Evolutionary conservation across 2,113 vertebrate species (phyloP), one percentile per base, ranked within the genome.

Genomic region (Neogobius melanostomus): DNA sequence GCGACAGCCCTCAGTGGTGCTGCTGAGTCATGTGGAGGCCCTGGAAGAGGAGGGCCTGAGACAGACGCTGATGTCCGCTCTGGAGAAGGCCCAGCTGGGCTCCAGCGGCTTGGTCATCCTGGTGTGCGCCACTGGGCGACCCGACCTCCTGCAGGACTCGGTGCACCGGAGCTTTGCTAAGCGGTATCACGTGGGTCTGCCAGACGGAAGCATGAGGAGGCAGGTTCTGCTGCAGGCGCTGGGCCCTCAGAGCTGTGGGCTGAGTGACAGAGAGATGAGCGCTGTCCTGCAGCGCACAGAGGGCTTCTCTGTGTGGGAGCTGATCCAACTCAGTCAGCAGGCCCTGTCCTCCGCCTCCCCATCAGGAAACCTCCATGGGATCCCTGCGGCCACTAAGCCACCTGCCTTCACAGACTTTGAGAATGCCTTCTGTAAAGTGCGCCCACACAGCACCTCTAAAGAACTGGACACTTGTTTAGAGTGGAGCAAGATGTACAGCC

Each of bases 401-500:
- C 76, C 92, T 7, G 89, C 94, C 77, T 96, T 95, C 91, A 95
- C 96, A 90, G 97, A 97, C 88, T 93, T 98, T 43, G 97, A 99
- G 91, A 94, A 92, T 3, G 95, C 96, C 8, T 91, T 99, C 75
- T 92, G 95, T 87, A 97, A 99, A 87, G 94, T 97, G 80, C 93
- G 93, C 59, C 94, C 96, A 6, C 90, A 95, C 28, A 84, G 89
- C 57, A 94, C 94, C 56, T 88, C 93, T 71, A 96, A 98, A 92
- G 97, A 99, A 89, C 88, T 95, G 91, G 95, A 97, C 89, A 84
- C 94, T 77, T 95, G 95, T 76, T 90, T 91, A 83, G 95, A 98
- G 87, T 98, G 97, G 97, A 96, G 95, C 88, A 98, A 97, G 80
- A 92, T 96, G 90, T 98, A 95, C 60, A 95, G 92, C 90, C 92